Evolutionary conservation across 2,797 vertebrate species (phyloP), one percentile per base, ranked within the genome.

Genomic region (Odontamblyopus rebecca): DNA sequence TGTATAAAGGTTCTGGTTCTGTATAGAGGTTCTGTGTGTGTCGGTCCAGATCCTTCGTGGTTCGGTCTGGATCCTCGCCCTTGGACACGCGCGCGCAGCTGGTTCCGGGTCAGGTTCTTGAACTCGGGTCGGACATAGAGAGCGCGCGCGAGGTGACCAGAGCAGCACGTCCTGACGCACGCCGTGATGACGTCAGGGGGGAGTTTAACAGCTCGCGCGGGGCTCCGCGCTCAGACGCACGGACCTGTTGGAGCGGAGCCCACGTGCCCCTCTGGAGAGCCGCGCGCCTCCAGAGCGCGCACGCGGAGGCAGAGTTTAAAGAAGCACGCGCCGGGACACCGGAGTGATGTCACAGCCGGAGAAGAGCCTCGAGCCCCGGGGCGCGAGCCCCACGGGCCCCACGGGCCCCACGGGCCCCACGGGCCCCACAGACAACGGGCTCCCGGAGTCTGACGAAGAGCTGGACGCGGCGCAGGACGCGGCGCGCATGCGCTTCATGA

Each of bases 391-490:
- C 62, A 54, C 73, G 3, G 1, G 38, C 38, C 69, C 44, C 18
- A 0, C 7, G 59, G 82, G 82, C 30, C 30, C 51, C 86, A 84
- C 66, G 85, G 85, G 4, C 75, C n/a, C 6, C 77, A 4, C 30
- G 30, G 30, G 4, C 8, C 69, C 44, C 18, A 1, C 7, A 54
- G 82, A 82, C 51, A 86, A 84, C 66, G 85, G 86, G 5, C 75
- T 23, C 6, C 75, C 79, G 19, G 78, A 80, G 8, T 76, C 75
- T 0, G 80, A 68, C 1, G 82, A 83, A 0, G 84, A 87, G 9
- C 82, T 87, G 79, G 88, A 91, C 1, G 88, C 93, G 27, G 88
- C 86, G 18, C 9, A 50, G 73, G 88, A 92, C 79, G 77, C 84
- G 0, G 83, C 78, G 0, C 88, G 53, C 0, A 86, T 91, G 74